Conservation (phyloP, 2,113 vertebrate genomes). For the Python bivittatus region DNA sequence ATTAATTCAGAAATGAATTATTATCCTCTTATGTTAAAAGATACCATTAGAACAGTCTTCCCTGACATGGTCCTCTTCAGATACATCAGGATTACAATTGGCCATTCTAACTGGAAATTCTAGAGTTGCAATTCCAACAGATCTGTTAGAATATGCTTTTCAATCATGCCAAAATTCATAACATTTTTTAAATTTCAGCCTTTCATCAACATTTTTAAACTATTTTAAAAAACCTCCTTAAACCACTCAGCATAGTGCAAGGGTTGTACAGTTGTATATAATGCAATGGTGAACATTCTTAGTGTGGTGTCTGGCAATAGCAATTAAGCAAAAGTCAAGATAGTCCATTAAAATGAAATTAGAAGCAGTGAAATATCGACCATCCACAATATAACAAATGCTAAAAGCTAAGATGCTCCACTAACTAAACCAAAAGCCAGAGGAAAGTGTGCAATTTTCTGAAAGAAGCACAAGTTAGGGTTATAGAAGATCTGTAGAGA, state of each 20-base stretch:
- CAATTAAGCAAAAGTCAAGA: neutral
- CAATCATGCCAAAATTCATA: neutral
- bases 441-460: neutral
- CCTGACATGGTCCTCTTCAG: neutral
- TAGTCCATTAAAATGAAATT: neutral
- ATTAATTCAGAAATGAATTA: neutral
- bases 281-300: neutral
- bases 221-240: neutral
- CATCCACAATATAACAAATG: neutral
- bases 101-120: neutral
- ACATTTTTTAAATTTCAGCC: neutral
- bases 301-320: neutral
- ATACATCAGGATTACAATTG: neutral
- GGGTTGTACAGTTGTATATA: neutral
- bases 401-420: neutral
- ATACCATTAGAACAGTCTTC: neutral
- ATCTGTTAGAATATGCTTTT: neutral
- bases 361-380: neutral
- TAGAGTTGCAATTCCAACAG: neutral
- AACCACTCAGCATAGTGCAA: neutral
- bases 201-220: neutral
- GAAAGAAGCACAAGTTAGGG: neutral
- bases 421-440: neutral
- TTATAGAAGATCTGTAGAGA: neutral
- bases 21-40: neutral